phyloP scores from a whole-genome alignment of 2,113 vertebrate genomes.

The Melanotaenia duboulayi region DNA sequence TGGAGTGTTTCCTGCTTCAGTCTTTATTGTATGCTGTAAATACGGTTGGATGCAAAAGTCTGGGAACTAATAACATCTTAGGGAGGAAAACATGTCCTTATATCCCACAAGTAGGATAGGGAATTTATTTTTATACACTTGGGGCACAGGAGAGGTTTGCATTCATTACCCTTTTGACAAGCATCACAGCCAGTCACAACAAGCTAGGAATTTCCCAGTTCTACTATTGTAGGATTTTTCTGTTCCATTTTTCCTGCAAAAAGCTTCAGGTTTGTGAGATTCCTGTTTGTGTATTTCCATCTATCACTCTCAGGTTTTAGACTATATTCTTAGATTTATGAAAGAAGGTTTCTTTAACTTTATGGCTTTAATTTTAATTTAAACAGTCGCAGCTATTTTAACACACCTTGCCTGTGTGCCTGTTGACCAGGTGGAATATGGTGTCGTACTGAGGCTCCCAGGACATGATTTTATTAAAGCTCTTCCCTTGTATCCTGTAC shows the following conservation, averaged over 20 bases:
- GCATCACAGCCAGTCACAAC: too few species aligned
- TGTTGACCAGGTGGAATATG: conserved; percentile 89
- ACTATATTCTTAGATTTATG: not conserved
- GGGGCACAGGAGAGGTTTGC: not conserved
- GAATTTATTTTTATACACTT: not conserved
- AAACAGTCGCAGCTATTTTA: not conserved
- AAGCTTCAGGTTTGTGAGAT: too few species aligned
- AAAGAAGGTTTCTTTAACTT: not conserved
- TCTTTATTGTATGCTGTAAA: conserved; percentile 7
- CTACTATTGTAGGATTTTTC: not conserved
- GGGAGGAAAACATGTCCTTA: not conserved
- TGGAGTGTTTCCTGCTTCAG: conserved; percentile 5
- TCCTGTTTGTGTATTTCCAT: not conserved
- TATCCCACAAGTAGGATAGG: not conserved
- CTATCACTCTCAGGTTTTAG: not conserved
- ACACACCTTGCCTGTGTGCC: conserved; percentile 88
- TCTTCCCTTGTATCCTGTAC: conserved; percentile 82
- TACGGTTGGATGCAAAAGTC: not conserved
- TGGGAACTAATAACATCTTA: too few species aligned
- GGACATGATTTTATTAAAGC: conserved; percentile 83
- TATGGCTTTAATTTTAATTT: too few species aligned
- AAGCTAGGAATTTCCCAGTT: not conserved
- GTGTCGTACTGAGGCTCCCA: conserved; percentile 89
- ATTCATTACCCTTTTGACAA: too few species aligned
- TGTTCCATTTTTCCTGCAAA: not conserved